These are phyloP conservation scores for Ammodytes dubius DNA, from an alignment of 2,113 vertebrate genomes.

Conservation along the genomic window DNA sequence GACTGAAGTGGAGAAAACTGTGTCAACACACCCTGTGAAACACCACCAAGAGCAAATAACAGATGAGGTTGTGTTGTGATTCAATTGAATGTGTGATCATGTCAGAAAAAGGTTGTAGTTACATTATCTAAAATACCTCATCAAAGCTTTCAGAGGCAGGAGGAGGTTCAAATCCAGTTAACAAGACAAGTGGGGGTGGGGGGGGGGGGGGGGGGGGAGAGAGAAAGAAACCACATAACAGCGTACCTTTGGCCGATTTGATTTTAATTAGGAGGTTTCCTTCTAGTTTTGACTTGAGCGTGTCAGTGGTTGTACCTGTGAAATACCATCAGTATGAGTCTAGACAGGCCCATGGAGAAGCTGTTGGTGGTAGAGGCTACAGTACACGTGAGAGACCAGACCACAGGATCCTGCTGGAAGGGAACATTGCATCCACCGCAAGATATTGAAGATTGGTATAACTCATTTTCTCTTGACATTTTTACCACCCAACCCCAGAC, in stretches of 20 bases:
- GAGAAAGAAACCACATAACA: neutral
- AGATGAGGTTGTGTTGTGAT: neutral
- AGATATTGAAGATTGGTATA: conserved; percentile 27
- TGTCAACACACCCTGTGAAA: conserved; percentile 17
- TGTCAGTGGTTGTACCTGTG: conserved; percentile 10
- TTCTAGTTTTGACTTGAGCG: conserved; percentile 49
- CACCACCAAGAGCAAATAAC: conserved; percentile 1
- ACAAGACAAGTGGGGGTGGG: conserved; percentile 8
- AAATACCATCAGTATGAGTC: conserved; percentile 68
- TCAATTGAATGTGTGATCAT: conserved; percentile 1
- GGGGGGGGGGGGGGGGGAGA: no score
- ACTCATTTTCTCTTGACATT: conserved; percentile 43
- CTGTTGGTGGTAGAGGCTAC: conserved; percentile 37
- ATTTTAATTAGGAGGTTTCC: neutral
- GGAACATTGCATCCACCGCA: conserved; percentile 60
- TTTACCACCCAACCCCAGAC: conserved; percentile 39
- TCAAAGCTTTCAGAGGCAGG: conserved; percentile 8
- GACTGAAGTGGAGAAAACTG: conserved; percentile 1
- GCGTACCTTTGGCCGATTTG: neutral
- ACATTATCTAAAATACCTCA: conserved; percentile 22
- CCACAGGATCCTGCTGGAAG: conserved; percentile 35
- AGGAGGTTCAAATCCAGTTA: conserved; percentile 9
- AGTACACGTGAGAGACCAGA: conserved; percentile 12
- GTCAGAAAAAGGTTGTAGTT: conserved; percentile 12
- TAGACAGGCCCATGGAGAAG: conserved; percentile 65